Percentiles rank a stretch among this genome's conserved stretches.
Conservation (phyloP, 2,113 vertebrate species). For the Laterallus jamaicensis region DNA sequence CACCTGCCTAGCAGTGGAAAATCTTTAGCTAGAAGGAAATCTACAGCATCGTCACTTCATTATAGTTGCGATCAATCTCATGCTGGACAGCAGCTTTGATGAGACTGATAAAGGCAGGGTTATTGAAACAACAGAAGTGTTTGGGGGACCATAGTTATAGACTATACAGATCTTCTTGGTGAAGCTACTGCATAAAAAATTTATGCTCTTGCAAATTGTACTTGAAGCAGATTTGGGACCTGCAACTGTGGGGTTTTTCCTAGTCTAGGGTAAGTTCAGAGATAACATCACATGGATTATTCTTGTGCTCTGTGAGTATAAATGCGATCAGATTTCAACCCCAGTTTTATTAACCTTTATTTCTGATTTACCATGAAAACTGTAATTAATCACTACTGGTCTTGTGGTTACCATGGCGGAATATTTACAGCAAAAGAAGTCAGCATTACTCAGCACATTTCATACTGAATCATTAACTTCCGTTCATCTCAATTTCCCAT, state of each 20-base stretch:
- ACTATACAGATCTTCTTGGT: background rate
- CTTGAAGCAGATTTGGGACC: background rate
- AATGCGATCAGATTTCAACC: background rate
- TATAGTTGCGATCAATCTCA: slow-evolving; percentile 2
- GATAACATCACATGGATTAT: background rate
- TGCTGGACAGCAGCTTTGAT: slow-evolving; percentile 56
- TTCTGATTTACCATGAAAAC: background rate
- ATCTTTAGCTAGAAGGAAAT: slow-evolving; percentile 37
- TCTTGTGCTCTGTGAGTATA: background rate
- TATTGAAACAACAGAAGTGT: background rate
- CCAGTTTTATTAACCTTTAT: background rate
- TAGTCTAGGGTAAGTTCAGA: background rate
- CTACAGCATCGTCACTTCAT: slow-evolving; percentile 42
- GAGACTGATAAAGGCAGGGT: slow-evolving; percentile 16
- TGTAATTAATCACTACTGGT: background rate
- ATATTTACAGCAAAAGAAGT: background rate
- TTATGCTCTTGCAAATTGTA: background rate
- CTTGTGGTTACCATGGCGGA: background rate
- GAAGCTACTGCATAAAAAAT: background rate
- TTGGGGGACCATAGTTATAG: background rate
- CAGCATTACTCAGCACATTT: background rate
- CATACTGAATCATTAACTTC: background rate
- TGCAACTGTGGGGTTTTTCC: background rate
- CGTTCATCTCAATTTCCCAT: background rate
- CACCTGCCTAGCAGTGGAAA: slow-evolving; percentile 60